Evolutionary conservation across 1,140 invertebrate species (phyloP).

Genomic region (Schmidtea mediterranea): DNA sequence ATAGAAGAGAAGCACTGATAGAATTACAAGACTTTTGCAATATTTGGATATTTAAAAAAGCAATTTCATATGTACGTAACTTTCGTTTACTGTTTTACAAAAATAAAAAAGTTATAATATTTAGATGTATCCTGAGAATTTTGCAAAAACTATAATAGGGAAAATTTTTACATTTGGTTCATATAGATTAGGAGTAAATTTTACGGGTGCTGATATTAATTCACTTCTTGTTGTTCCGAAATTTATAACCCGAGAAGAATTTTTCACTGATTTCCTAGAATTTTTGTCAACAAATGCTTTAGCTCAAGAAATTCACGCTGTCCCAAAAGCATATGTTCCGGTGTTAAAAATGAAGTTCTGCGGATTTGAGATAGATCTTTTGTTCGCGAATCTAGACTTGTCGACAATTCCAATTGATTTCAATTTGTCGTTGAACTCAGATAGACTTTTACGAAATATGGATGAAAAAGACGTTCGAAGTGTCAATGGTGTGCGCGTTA

Average conservation of each 20-base stretch:
- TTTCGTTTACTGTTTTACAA: too few species aligned
- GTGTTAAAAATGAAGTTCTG: constrained; percentile 37
- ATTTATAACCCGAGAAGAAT: constrained; percentile 70
- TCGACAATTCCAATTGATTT: constrained; percentile 2
- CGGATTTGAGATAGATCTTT: constrained; percentile 5
- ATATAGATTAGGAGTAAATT: constrained; percentile 65
- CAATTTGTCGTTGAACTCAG: not conserved
- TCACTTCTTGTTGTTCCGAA: constrained; percentile 82
- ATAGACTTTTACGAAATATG: constrained; percentile 1
- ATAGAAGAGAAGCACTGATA: not conserved
- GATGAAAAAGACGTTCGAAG: constrained; percentile 3
- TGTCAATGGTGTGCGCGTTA: constrained; percentile 5
- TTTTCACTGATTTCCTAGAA: constrained; percentile 76
- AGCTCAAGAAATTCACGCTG: constrained; percentile 55
- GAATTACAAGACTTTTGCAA: not conserved
- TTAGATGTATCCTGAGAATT: not conserved
- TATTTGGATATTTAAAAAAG: not conserved
- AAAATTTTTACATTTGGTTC: constrained; percentile 98
- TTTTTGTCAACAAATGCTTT: constrained; percentile 56
- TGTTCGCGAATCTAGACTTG: constrained; percentile 2
- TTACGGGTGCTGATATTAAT: constrained; percentile 79
- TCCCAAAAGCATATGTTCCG: constrained; percentile 94
- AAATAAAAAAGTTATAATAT: too few species aligned
- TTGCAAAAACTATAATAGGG: constrained; percentile 29
- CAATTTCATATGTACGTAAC: too few species aligned